phyloP scores from a whole-genome alignment of 2,888 invertebrate species.

The Torymus tubicola region DNA sequence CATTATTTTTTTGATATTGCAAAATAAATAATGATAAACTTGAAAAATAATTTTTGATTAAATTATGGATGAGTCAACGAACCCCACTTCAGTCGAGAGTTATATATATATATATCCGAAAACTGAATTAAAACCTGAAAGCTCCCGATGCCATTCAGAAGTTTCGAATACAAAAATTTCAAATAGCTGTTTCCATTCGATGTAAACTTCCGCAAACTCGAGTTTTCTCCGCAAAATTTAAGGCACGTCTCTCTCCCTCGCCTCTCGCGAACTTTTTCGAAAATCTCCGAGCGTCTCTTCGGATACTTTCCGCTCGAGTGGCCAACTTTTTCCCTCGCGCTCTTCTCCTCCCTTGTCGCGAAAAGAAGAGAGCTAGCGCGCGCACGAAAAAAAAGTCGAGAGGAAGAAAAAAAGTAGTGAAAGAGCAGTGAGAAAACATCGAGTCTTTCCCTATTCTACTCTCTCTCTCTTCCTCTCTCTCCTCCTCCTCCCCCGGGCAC shows the following conservation, averaged over 20 bases:
- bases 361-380: no score
- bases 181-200: no score
- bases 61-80: no score
- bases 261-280: not conserved
- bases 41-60: no score
- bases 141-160: no score
- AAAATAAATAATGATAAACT: no score
- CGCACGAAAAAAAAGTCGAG: not conserved
- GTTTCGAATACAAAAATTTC: no score
- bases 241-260: not conserved
- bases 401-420: not conserved
- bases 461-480: no score
- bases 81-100: no score
- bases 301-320: slow-evolving; percentile 20
- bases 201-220: no score
- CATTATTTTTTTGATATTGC: no score
- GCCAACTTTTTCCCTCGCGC: slow-evolving; percentile 13
- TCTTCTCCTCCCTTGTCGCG: not conserved
- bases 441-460: not conserved
- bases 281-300: not conserved
- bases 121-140: not conserved
- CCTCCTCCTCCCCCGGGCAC: not conserved
- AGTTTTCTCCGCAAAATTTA: not conserved
- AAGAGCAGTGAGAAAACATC: not conserved
- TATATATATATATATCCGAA: no score